phyloP scores from a whole-genome alignment of 2,113 vertebrate species.

The Misgurnus anguillicaudatus region DNA sequence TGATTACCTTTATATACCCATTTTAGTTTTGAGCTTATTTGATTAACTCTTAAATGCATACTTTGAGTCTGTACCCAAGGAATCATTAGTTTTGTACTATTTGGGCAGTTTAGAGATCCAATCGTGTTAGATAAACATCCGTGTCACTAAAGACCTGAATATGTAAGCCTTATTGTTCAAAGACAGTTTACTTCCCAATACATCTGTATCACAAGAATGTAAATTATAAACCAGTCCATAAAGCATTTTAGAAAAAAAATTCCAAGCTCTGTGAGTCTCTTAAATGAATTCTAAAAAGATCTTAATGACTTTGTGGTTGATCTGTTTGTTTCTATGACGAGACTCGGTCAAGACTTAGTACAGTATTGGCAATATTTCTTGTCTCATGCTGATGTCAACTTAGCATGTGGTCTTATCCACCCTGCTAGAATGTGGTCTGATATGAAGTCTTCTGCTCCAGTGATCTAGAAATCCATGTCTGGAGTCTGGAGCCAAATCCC shows the following conservation, averaged over 20 bases:
- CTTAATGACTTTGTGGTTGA: not conserved
- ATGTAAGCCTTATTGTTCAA: not conserved
- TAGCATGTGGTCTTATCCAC: constrained; percentile 11
- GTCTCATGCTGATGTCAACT: not conserved
- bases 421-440: constrained; percentile 6
- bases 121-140: too few relatives aligned
- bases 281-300: too few relatives aligned
- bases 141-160: too few relatives aligned
- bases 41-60: too few relatives aligned
- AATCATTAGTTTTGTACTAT: too few relatives aligned
- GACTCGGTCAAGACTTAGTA: not conserved
- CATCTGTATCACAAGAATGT: not conserved
- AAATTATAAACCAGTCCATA: not conserved
- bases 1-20: not conserved
- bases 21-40: not conserved
- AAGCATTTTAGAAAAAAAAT: not conserved
- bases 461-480: constrained; percentile 39
- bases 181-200: not conserved
- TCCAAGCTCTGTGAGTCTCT: too few relatives aligned
- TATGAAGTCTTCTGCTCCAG: constrained; percentile 45
- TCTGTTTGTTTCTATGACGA: not conserved
- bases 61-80: too few relatives aligned
- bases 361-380: constrained; percentile 1
- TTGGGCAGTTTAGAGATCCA: too few relatives aligned
- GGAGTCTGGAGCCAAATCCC: constrained; percentile 42